Evolutionary conservation across 2,888 invertebrate species (phyloP).

Genomic region (Lamellibrachia satsuma): DNA sequence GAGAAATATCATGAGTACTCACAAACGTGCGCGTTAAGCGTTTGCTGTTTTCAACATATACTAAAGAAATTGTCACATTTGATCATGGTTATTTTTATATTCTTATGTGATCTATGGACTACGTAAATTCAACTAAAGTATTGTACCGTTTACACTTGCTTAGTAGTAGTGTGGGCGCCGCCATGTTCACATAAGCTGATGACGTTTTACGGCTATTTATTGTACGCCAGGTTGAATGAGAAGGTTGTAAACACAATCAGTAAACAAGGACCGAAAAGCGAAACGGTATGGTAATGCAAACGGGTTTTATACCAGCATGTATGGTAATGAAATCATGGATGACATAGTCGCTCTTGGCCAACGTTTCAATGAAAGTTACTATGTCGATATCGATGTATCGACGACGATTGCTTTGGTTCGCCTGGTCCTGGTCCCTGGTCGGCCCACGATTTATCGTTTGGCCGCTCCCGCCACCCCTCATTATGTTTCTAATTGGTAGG

Average conservation of each 20-base stretch:
- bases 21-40: neutral
- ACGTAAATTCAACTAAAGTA: neutral
- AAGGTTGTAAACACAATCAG: neutral
- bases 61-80: neutral
- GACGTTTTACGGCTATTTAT: neutral
- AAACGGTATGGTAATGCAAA: neutral
- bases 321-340: neutral
- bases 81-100: neutral
- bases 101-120: neutral
- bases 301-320: neutral
- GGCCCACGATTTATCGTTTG: neutral
- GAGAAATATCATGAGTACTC: neutral
- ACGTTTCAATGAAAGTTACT: neutral
- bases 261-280: neutral
- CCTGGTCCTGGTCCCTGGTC: neutral
- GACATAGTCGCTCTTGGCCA: neutral
- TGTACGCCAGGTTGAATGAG: neutral
- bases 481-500: neutral
- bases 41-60: neutral
- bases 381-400: neutral
- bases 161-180: slow-evolving; percentile 9
- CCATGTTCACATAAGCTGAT: neutral
- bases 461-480: neutral
- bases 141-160: neutral
- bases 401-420: neutral